Evolutionary conservation across 2,113 vertebrate genomes (phyloP).

Genomic region (Heterochromis multidens): DNA sequence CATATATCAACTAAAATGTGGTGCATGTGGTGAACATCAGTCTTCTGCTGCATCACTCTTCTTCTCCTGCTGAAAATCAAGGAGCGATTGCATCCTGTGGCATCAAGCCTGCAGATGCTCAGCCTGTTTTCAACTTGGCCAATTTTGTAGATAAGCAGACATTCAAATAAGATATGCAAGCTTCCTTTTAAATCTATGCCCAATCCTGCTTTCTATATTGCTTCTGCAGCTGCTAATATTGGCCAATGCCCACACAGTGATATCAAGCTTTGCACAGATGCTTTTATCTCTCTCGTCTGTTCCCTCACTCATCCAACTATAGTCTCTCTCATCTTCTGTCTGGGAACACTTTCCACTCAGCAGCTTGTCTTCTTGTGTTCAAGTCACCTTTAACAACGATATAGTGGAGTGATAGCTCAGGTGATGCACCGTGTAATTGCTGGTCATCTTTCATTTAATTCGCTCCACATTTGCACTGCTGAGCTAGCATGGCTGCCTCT

Average conservation of each 20-base stretch:
- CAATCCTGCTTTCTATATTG: conserved; percentile 25
- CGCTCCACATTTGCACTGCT: conserved; percentile 26
- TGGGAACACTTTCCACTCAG: conserved; percentile 8
- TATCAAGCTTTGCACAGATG: conserved; percentile 16
- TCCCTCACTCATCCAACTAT: conserved; percentile 13
- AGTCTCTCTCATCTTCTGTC: not conserved
- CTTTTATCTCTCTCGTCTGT: conserved; percentile 5
- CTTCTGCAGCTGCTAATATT: conserved; percentile 31
- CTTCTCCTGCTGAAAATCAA: conserved; percentile 8
- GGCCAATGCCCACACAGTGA: conserved; percentile 11
- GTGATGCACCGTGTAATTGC: conserved; percentile 32
- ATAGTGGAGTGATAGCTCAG: conserved; percentile 3
- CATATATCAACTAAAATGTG: not conserved
- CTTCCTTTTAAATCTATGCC: conserved; percentile 26
- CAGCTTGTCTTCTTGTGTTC: conserved; percentile 7
- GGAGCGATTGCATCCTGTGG: conserved; percentile 3
- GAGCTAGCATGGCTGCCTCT: conserved; percentile 46
- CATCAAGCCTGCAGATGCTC: conserved; percentile 22
- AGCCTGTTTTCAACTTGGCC: not conserved
- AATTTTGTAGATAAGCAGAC: conserved; percentile 47
- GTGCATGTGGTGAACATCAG: not conserved
- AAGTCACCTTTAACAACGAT: conserved; percentile 26
- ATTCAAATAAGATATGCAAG: conserved; percentile 36
- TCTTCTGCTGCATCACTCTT: not conserved
- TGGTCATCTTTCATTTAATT: conserved; percentile 59